phyloP scores from a whole-genome alignment of 2,113 vertebrate genomes.

The Hipposideros armiger region DNA sequence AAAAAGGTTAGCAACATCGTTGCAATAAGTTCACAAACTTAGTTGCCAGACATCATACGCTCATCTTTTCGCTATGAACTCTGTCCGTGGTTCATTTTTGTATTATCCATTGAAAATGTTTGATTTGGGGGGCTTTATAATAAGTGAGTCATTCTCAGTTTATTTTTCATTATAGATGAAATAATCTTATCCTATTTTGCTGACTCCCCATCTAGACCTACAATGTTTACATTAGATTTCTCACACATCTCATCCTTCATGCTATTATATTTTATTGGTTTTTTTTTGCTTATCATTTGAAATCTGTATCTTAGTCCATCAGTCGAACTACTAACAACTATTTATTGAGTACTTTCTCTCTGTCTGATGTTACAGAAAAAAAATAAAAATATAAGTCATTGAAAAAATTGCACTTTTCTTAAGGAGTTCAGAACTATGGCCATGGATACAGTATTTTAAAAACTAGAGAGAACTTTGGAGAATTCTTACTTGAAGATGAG shows the following conservation, averaged over 20 bases:
- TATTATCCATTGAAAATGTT: neutral
- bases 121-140: neutral
- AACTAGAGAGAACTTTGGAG: neutral
- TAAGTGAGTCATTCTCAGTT: neutral
- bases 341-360: neutral
- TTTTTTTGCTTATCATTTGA: conserved; percentile 25
- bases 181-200: neutral
- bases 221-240: neutral
- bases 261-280: neutral
- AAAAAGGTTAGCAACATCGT: too few species aligned
- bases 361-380: neutral
- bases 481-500: neutral
- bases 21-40: too few species aligned
- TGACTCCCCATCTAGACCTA: neutral
- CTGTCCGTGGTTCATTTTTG: neutral
- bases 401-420: conserved; percentile 10
- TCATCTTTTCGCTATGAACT: conserved; percentile 5
- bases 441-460: neutral
- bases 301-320: neutral
- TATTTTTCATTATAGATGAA: conserved; percentile 29
- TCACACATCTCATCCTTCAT: neutral
- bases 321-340: neutral
- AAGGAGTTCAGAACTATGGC: neutral
- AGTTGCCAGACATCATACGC: too few species aligned
- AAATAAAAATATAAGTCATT: conserved; percentile 33